Percentiles rank a stretch among this genome's conserved stretches.
phyloP scores from a whole-genome alignment of 2,888 invertebrate species.

The Chamaedrilus cognettii region DNA sequence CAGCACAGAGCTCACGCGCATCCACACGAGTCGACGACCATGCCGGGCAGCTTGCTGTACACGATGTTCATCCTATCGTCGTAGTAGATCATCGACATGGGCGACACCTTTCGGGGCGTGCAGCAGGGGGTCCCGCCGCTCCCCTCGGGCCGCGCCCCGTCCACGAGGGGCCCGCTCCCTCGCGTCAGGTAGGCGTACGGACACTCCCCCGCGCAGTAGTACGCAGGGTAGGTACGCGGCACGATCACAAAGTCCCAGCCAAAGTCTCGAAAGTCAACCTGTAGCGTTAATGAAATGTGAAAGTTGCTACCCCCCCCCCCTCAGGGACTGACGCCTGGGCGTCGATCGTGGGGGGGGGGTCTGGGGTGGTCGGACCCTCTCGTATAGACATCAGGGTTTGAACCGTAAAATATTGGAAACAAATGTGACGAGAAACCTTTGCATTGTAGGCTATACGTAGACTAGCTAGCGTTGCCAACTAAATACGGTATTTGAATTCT shows the following conservation, averaged over 20 bases:
- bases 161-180: constrained; percentile 7
- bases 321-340: too few relatives aligned
- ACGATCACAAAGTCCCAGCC: constrained; percentile 99
- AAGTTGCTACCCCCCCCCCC: too few relatives aligned
- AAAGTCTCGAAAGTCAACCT: constrained; percentile 93
- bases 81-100: constrained; percentile 31
- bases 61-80: constrained; percentile 23
- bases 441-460: too few relatives aligned
- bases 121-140: constrained; percentile 87
- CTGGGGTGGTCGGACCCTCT: too few relatives aligned
- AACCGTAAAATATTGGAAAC: too few relatives aligned
- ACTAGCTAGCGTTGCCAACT: too few relatives aligned
- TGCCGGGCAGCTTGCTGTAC: constrained; percentile 23
- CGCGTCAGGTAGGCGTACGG: constrained; percentile 67
- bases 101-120: constrained; percentile 69
- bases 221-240: constrained; percentile 91
- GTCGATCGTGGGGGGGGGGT: too few relatives aligned
- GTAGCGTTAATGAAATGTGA: too few relatives aligned
- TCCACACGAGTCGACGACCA: constrained; percentile 29
- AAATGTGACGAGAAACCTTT: too few relatives aligned
- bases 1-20: constrained; percentile 22
- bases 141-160: constrained; percentile 5
- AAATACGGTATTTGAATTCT: too few relatives aligned
- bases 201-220: constrained; percentile 94
- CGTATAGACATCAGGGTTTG: too few relatives aligned